Evolutionary conservation across 2,797 vertebrate species (phyloP), one percentile per base, ranked within the genome.

Genomic region (Sandelia bainsii): DNA sequence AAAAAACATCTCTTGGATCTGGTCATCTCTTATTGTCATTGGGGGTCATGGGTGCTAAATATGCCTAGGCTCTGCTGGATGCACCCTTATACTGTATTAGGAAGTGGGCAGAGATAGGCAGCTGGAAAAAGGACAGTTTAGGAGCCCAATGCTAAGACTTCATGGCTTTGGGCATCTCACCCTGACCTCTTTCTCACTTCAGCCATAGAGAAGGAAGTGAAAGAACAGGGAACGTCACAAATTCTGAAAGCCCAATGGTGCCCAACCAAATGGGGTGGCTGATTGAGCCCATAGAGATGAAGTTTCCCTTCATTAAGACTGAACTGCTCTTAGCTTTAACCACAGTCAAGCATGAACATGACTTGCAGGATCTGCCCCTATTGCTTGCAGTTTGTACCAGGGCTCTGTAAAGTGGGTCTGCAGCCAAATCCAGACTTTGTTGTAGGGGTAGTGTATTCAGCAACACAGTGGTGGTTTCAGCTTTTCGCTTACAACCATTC

Each of bases 221-320:
- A 17, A 7, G 16, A 17, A 44, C 16, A 39, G 58, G 10, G 20
- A 63, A n/a, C 9, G 45, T 34, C 16, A 14, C 16, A 72, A 8
- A 77, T 78, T 8, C 57, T 68, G 8, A 42, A 54, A 34, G 66
- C 45, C 10, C 22, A 14, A 1, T 4, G 12, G 3, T 80, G 62
- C 25, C 45, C 32, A 14, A 27, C 10, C 25, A 10, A 22, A 39
- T 3, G 69, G 53, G 49, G 6, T 51, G 12, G 62, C 13, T 8
- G 13, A 5, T 42, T 52, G 22, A 40, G 52, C n/a, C 13, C 17
- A 32, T 9, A 20, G 45, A 46, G 45, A 10, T 16, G 3, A 19
- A 2, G 8, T 34, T 46, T 17, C n/a, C 29, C 14, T 32, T 14
- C 20, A 37, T 1, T 25, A 25, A 50, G 22, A 50, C 48, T 14